phyloP scores from a whole-genome alignment of 2,888 invertebrate genomes.

The Drosophila lutescens region DNA sequence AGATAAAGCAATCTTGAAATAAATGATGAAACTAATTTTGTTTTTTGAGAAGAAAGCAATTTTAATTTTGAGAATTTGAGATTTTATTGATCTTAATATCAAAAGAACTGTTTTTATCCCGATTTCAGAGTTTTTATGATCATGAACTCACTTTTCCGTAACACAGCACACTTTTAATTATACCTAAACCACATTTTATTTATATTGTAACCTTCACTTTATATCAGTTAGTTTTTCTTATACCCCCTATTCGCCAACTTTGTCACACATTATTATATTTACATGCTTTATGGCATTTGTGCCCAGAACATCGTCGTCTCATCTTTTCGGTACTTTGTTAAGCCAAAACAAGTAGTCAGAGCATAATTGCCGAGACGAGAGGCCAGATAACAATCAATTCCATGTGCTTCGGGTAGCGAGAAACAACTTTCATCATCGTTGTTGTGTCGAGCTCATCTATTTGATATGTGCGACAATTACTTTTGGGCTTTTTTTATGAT shows the following conservation, averaged over 20 bases:
- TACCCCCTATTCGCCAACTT: neutral
- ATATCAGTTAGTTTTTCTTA: neutral
- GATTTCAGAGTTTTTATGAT: no score
- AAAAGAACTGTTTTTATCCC: no score
- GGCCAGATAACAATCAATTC: constrained; percentile 24
- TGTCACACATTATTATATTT: neutral
- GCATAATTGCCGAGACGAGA: constrained; percentile 18
- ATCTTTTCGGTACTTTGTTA: constrained; percentile 13
- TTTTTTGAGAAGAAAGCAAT: no score
- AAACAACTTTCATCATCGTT: constrained; percentile 39
- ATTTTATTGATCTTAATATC: no score
- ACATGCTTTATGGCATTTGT: constrained; percentile 1
- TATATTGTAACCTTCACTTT: neutral
- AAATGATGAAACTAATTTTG: no score
- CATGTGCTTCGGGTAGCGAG: constrained; percentile 3
- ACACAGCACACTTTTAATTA: no score
- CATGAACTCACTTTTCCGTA: no score
- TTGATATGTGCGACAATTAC: constrained; percentile 38
- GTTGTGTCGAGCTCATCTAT: constrained; percentile 29
- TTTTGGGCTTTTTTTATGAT: constrained; percentile 24
- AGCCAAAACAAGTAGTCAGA: constrained; percentile 9
- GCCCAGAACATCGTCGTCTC: constrained; percentile 1
- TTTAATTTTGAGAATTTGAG: no score
- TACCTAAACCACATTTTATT: no score
- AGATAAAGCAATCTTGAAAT: no score